phyloP scores from a whole-genome alignment of 2,113 vertebrate genomes.

The Prionailurus bengalensis region DNA sequence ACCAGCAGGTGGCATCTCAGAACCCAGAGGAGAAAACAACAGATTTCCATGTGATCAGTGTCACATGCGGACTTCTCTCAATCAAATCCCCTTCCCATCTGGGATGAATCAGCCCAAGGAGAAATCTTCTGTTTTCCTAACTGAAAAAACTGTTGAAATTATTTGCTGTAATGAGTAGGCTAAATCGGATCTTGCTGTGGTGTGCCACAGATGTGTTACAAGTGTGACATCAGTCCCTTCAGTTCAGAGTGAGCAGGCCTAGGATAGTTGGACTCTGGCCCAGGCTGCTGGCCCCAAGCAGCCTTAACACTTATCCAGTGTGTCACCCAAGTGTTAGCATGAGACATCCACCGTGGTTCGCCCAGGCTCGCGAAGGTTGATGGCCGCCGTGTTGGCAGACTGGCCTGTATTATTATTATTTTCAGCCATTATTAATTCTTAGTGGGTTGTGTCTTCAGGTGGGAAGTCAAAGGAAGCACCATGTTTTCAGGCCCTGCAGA shows the following conservation, averaged over 20 bases:
- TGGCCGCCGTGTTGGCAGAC: neutral
- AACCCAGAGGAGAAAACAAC: neutral
- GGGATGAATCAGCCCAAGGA: neutral
- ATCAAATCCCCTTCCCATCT: neutral
- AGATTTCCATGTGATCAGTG: neutral
- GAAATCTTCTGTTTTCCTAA: slow-evolving; percentile 15
- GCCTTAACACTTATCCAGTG: rapidly evolving
- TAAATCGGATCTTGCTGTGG: neutral
- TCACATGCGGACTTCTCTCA: neutral
- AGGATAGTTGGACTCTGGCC: neutral
- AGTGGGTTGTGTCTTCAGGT: neutral
- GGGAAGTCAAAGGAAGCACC: neutral
- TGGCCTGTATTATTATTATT: neutral
- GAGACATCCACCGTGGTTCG: rapidly evolving
- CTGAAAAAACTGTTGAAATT: neutral
- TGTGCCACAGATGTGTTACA: neutral
- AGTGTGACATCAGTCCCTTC: rapidly evolving
- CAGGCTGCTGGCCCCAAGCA: neutral
- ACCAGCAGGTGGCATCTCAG: neutral
- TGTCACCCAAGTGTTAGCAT: rapidly evolving
- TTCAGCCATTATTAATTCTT: neutral
- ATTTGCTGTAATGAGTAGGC: neutral
- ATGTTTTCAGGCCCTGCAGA: neutral
- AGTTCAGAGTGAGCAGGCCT: neutral
- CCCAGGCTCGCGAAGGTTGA: neutral